A percentile compares a stretch with the other conserved stretches of the same genome.
Conservation (phyloP, 2,797 vertebrate genomes). For the Anguilla anguilla region DNA sequence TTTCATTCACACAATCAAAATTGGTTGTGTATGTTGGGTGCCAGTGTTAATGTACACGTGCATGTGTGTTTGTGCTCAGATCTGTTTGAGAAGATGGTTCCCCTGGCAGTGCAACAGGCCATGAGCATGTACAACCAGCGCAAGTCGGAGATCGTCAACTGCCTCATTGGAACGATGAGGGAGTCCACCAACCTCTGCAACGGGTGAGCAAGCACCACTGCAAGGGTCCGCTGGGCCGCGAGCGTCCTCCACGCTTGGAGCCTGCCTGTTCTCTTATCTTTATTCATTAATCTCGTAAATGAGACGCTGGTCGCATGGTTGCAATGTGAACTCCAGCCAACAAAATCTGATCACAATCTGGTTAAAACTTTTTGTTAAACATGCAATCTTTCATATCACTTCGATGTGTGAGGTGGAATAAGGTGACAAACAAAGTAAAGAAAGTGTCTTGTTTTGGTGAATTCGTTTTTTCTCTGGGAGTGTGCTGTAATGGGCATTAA, state of each 20-base stretch:
- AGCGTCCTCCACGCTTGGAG: background rate
- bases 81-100: conserved; percentile 99
- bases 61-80: conserved; percentile 65
- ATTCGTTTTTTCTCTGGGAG: background rate
- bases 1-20: too few relatives aligned
- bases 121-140: conserved; percentile 87
- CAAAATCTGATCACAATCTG: too few relatives aligned
- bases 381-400: background rate
- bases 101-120: conserved; percentile 90
- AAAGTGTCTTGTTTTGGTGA: background rate
- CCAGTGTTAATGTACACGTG: background rate
- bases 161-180: conserved; percentile 90
- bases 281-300: background rate
- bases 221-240: background rate
- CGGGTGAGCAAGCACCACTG: conserved; percentile 72
- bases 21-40: background rate
- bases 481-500: background rate
- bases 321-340: too few relatives aligned
- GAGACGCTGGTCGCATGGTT: too few relatives aligned
- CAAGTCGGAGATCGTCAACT: conserved; percentile 89
- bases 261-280: background rate
- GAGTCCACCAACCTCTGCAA: conserved; percentile 95
- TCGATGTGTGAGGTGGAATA: background rate
- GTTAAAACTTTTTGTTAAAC: background rate
- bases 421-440: background rate